Evolutionary conservation across 1,140 invertebrate species (phyloP).

Genomic region (Carposina sasakii): DNA sequence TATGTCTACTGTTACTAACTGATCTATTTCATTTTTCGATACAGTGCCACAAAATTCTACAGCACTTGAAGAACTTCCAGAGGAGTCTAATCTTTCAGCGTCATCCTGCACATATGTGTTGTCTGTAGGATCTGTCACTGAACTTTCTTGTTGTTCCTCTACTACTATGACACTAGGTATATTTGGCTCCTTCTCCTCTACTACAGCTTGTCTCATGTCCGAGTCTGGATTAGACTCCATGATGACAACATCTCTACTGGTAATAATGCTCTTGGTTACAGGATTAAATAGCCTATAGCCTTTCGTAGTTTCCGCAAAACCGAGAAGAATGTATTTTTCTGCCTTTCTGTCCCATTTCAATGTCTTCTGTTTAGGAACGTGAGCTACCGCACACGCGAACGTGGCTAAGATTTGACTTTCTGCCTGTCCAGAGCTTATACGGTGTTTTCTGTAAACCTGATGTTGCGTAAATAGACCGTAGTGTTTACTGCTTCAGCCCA

Average conservation of each 20-base stretch:
- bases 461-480: constrained; percentile 23
- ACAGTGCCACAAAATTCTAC: too few species aligned
- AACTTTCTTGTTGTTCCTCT: not conserved
- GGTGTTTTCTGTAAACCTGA: constrained; percentile 33
- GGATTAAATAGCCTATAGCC: constrained; percentile 53
- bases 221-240: constrained; percentile 13
- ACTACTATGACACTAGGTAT: too few species aligned
- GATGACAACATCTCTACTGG: constrained; percentile 33
- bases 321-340: constrained; percentile 34
- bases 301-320: constrained; percentile 36
- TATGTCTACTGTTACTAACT: too few species aligned
- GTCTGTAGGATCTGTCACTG: not conserved
- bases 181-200: not conserved
- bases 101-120: not conserved
- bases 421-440: constrained; percentile 34
- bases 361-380: constrained; percentile 26
- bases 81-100: too few species aligned
- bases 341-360: constrained; percentile 34
- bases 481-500: constrained; percentile 52
- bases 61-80: too few species aligned
- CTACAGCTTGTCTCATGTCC: not conserved
- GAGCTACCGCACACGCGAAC: constrained; percentile 41
- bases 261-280: constrained; percentile 25
- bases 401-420: constrained; percentile 40
- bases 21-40: not conserved